Percentiles rank a stretch among this genome's conserved stretches.
Conservation (phyloP, 2,113 vertebrate genomes). For the Sinocyclocheilus anophthalmus region DNA sequence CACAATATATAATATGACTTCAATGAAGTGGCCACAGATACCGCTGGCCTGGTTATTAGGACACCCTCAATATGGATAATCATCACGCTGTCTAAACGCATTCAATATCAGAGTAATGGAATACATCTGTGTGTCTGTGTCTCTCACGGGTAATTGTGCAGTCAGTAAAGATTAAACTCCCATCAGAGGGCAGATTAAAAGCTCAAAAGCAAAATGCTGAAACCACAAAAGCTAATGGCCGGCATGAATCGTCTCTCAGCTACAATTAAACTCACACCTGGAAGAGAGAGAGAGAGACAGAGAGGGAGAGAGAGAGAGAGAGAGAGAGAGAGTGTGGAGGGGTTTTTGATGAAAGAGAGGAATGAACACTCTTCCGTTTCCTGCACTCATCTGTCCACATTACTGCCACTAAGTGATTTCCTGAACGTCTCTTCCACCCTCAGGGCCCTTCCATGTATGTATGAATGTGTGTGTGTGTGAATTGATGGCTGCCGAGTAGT, state of each 20-base stretch:
- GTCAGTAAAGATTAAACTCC: slow-evolving; percentile 41
- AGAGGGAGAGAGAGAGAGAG: not conserved
- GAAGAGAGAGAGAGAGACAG: slow-evolving; percentile 28
- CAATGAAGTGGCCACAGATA: not conserved
- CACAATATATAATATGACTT: not conserved
- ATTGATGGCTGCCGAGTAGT: slow-evolving; percentile 29
- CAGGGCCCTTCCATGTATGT: not conserved
- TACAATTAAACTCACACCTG: slow-evolving; percentile 48
- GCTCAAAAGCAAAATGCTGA: slow-evolving; percentile 59
- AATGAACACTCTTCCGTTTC: slow-evolving; percentile 22
- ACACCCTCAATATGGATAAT: not conserved
- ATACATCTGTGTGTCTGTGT: slow-evolving; percentile 4
- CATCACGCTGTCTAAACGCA: not conserved
- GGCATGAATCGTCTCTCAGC: slow-evolving; percentile 51
- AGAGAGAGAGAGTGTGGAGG: slow-evolving; percentile 5
- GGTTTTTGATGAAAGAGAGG: not conserved
- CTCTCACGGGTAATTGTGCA: slow-evolving; percentile 28
- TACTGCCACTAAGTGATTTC: slow-evolving; percentile 33
- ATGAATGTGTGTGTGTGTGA: not conserved
- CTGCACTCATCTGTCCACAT: slow-evolving; percentile 28
- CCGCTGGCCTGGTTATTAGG: not conserved
- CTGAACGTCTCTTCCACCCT: slow-evolving; percentile 15
- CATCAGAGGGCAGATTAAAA: slow-evolving; percentile 56
- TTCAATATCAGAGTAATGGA: not conserved
- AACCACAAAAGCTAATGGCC: slow-evolving; percentile 61